Evolutionary conservation across 2,113 vertebrate species (phyloP).

Genomic region (Phalacrocorax carbo): DNA sequence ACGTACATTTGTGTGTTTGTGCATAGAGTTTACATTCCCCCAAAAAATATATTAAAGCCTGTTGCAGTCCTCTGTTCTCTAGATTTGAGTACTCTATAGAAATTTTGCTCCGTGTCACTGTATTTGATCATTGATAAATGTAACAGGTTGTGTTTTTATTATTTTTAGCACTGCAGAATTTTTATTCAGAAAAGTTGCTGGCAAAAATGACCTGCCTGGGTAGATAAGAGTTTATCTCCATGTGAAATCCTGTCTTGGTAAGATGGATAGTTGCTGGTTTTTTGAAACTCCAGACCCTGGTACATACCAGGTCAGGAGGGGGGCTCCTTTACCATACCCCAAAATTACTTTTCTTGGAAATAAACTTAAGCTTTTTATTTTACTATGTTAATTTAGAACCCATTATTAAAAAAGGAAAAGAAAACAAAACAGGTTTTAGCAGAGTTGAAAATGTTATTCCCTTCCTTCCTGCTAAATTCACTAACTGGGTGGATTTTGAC

Average conservation of each 20-base stretch:
- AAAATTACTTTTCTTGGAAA: neutral
- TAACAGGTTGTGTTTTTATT: neutral
- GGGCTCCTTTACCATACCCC: neutral
- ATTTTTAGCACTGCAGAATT: neutral
- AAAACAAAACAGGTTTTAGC: neutral
- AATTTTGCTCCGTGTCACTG: neutral
- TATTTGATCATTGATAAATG: neutral
- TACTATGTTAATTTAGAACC: neutral
- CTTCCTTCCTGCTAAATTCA: neutral
- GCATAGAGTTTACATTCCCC: neutral
- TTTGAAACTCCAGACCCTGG: neutral
- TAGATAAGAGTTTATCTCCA: neutral
- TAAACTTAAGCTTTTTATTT: neutral
- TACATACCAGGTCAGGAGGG: neutral
- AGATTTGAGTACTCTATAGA: neutral
- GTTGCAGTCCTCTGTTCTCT: neutral
- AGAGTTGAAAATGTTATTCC: neutral
- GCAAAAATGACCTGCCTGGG: neutral
- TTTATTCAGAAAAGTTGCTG: neutral
- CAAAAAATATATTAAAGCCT: neutral
- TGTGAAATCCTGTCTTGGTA: neutral
- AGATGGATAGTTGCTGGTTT: neutral
- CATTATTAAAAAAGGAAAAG: neutral
- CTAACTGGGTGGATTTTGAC: neutral
- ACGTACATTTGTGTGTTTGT: neutral